Base-by-base conservation (phyloP, 2,113 vertebrate genomes). In the Gracilinanus agilis region DNA sequence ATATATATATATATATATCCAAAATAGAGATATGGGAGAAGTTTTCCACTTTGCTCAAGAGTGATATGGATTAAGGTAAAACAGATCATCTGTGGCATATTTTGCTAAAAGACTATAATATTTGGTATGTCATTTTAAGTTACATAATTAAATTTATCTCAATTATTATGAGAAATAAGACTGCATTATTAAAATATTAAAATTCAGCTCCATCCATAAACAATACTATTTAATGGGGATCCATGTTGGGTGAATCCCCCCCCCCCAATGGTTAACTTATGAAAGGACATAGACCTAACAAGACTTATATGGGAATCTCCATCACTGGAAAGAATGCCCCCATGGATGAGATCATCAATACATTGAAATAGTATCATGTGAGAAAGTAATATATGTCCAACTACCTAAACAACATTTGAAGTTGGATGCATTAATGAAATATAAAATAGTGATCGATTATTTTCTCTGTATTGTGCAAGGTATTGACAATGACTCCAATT, bases 81-180 rank as follows among this genome's bases (percentile, higher is more conserved):
- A 90, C 40, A 53, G 93, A 88, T 27, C 24, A 58, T 91, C 97
- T 93, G 92, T 95, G 97, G 92, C 91, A 98, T 97, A 83, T 55
- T 97, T 92, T 98, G 96, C 96, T 94, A 96, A 92, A 92, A 96
- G 90, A 97, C n/a, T 95, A 44, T 90, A 90, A 90, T 75, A 90
- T 97, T 97, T 97, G 75, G 54, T 97, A 88, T 94, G 96, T 92
- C 97, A 97, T 96, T 98, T 58, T 97, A 97, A 98, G 98, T 97
- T 95, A 96, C 96, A 89, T 97, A 67, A 49, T 96, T 96, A 83
- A 96, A 92, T 93, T 96, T 96, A 93, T n/a, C 94, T 97, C 95
- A n/a, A n/a, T n/a, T n/a, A 56, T 56, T 24, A 97, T 97, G 23
- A 4, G 67, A 94, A 92, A 90, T 53, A 49, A 95, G 53, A 23